Evolutionary conservation across 1,140 invertebrate species (phyloP), one percentile per base, ranked within the genome.

Genomic region (Lamellibrachia luymesi): DNA sequence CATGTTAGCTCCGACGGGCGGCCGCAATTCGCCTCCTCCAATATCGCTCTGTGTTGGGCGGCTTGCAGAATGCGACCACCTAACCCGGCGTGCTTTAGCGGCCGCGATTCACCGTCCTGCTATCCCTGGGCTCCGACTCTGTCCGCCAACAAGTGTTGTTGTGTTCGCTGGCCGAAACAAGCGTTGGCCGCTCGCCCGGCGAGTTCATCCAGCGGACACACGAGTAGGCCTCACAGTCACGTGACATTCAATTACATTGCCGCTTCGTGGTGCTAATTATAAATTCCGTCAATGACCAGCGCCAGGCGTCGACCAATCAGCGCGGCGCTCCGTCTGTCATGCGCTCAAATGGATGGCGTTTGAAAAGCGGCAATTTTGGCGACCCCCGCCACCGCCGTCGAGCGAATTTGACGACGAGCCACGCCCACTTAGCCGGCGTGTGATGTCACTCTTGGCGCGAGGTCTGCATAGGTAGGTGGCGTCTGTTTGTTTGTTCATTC

Each of bases 161-260:
- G 25, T 80, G 64, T 80, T 80, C 25, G 64, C 64, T 80, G 64
- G 64, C 64, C 64, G 64, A 80, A 80, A 80, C 64, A 80, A 10
- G 64, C 64, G 5, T 22, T 6, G 38, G 64, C 8, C 64, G 8
- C 8, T 22, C 64, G 17, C 8, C 64, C 64, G 13, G 64, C 64
- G 64, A 80, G 64, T 80, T 80, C 64, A 80, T 80, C 64, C 64
- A 80, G 64, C 64, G 64, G 64, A 1, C 64, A 80, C 64, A 80
- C 8, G 64, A 80, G 64, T 80, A 80, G 64, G 64, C 64, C 13
- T 22, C 64, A 80, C 13, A 10, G 13, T 80, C 64, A 80, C 64
- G 64, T 80, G 64, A 80, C 64, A 80, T 80, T 80, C 64, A 80
- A 80, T 80, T 80, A 80, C 64, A 80, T 80, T 80, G 64, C 64